Evolutionary conservation across 2,888 invertebrate species (phyloP).

Genomic region (Temnothorax unifasciatus): DNA sequence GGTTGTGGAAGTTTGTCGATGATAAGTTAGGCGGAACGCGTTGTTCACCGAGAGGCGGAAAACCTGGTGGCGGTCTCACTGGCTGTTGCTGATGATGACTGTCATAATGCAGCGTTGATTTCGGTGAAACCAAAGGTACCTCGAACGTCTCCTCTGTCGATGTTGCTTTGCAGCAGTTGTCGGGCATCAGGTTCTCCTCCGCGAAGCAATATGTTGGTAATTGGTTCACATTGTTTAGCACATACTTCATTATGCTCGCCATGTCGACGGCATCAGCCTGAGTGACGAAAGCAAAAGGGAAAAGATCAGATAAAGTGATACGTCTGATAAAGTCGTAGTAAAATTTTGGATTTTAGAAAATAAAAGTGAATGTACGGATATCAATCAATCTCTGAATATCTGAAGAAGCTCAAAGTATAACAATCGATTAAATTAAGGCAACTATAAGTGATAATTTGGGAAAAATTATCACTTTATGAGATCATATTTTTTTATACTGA

Average conservation of each 20-base stretch:
- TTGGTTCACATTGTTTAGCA: conserved; percentile 59
- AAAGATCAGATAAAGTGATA: conserved; percentile 64
- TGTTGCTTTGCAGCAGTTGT: background rate
- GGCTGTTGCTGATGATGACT: background rate
- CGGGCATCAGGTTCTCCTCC: conserved; percentile 17
- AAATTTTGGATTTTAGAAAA: background rate
- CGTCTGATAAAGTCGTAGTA: conserved; percentile 24
- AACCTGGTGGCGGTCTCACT: conserved; percentile 18
- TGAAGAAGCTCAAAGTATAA: background rate
- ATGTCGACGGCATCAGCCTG: conserved; percentile 72
- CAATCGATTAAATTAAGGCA: background rate
- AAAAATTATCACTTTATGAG: conserved; percentile 77
- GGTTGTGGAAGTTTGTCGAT: background rate
- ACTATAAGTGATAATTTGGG: conserved; percentile 61
- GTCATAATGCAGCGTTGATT: conserved; percentile 40
- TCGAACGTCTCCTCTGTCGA: background rate
- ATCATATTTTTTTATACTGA: conserved; percentile 22
- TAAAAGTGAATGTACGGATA: background rate
- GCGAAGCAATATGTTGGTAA: conserved; percentile 51
- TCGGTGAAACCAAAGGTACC: conserved; percentile 50
- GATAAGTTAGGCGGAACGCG: background rate
- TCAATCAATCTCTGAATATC: background rate
- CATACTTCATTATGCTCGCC: conserved; percentile 65
- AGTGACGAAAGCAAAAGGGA: conserved; percentile 53
- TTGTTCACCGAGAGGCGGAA: background rate